Conservation (phyloP, 2,888 invertebrate genomes). For the Plebejus melissa region DNA sequence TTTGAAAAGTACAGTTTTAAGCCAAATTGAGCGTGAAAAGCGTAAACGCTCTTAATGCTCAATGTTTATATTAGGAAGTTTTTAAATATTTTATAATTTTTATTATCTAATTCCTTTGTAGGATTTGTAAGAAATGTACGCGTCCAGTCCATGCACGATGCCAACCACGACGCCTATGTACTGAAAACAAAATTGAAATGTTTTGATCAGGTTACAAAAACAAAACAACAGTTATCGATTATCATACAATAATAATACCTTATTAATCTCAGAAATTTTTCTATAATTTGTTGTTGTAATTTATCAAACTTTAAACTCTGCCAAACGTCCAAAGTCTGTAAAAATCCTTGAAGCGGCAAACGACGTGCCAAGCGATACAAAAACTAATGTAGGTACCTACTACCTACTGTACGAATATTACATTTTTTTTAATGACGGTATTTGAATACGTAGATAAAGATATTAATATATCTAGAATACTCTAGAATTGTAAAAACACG, state of each 20-base stretch:
- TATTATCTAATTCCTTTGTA: constrained; percentile 79
- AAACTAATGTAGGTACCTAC: neutral
- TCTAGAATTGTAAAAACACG: neutral
- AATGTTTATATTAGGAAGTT: neutral
- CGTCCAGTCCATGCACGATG: constrained; percentile 87
- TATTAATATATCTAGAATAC: neutral
- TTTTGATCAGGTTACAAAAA: neutral
- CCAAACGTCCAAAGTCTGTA: neutral
- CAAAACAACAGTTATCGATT: too few relatives aligned
- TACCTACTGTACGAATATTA: too few relatives aligned
- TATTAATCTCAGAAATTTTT: too few relatives aligned
- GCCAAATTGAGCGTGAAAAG: too few relatives aligned
- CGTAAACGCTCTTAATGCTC: too few relatives aligned
- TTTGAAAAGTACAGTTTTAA: too few relatives aligned
- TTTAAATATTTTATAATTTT: too few relatives aligned
- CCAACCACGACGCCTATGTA: constrained; percentile 88
- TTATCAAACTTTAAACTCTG: too few relatives aligned
- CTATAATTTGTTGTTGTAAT: too few relatives aligned
- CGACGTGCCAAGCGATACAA: neutral
- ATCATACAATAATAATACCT: too few relatives aligned
- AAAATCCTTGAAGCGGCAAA: neutral
- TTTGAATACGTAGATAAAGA: too few relatives aligned
- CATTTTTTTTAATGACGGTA: too few relatives aligned
- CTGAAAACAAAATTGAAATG: constrained; percentile 60
- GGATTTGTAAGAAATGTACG: constrained; percentile 85